These are phyloP conservation scores for Tadarida brasiliensis DNA, from an alignment of 2,797 vertebrate genomes.

Conservation along the genomic window DNA sequence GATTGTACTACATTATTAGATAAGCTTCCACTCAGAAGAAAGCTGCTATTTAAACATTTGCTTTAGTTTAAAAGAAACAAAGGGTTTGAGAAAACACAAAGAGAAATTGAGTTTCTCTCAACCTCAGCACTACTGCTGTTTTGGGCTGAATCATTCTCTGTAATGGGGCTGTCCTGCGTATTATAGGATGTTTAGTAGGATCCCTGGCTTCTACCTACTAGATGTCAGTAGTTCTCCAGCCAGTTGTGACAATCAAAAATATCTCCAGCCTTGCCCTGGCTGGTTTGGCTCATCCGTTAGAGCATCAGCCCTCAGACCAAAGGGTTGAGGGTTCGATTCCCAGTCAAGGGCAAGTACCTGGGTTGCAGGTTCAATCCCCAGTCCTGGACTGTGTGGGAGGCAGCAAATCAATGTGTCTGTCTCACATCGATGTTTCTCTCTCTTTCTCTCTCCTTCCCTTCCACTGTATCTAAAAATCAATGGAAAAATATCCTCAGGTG, in stretches of 20 bases:
- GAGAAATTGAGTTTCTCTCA: neutral
- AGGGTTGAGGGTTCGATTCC: neutral
- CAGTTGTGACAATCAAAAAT: neutral
- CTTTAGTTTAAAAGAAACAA: slow-evolving; percentile 13
- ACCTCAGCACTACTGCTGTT: neutral
- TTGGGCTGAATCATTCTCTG: neutral
- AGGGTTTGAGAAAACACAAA: slow-evolving; percentile 50
- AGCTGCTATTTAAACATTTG: slow-evolving; percentile 16
- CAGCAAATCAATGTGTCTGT: neutral
- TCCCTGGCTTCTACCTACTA: neutral
- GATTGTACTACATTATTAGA: neutral
- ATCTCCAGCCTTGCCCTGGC: neutral
- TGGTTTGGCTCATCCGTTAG: neutral
- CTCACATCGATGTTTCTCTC: neutral
- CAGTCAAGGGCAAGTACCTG: neutral
- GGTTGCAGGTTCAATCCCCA: no score
- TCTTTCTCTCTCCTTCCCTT: neutral
- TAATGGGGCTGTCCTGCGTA: neutral
- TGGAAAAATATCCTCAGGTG: neutral
- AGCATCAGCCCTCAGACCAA: neutral
- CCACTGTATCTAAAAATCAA: neutral
- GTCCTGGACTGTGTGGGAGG: no score
- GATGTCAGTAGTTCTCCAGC: neutral
- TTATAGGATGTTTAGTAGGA: neutral
- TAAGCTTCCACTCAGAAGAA: slow-evolving; percentile 17